Evolutionary conservation across 2,888 invertebrate species (phyloP).

Genomic region (Lysandra coridon): DNA sequence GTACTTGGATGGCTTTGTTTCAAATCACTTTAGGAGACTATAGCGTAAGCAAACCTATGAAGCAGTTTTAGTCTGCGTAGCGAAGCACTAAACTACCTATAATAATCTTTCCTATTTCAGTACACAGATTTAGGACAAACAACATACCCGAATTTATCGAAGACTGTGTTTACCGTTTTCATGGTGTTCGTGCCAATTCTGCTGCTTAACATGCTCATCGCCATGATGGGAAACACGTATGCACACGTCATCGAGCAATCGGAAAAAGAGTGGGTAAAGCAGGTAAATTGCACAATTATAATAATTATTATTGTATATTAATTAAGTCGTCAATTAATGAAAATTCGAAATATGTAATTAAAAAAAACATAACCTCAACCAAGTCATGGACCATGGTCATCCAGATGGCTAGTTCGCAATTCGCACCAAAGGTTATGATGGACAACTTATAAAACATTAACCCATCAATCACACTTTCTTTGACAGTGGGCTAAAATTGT

Average conservation of each 20-base stretch:
- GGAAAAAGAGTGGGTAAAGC: slow-evolving; percentile 99
- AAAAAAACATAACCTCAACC: no score
- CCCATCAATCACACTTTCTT: neutral
- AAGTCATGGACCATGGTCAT: no score
- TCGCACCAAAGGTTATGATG: no score
- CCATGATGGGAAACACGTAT: slow-evolving; percentile 99
- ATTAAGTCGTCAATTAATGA: neutral
- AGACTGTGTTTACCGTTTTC: slow-evolving; percentile 97
- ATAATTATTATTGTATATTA: neutral
- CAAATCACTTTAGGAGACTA: slow-evolving; percentile 99
- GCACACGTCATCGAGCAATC: slow-evolving; percentile 98
- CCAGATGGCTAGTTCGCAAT: no score
- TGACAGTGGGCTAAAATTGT: slow-evolving; percentile 98
- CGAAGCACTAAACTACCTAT: neutral
- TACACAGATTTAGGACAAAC: slow-evolving; percentile 95
- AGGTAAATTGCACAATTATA: slow-evolving; percentile 67
- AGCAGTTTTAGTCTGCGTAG: neutral
- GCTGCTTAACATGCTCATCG: slow-evolving; percentile 97
- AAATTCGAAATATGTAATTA: neutral
- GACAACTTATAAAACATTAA: neutral
- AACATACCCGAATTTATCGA: slow-evolving; percentile 94
- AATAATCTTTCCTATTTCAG: slow-evolving; percentile 75
- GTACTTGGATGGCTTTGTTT: slow-evolving; percentile 98
- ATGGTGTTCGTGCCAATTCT: slow-evolving; percentile 99
- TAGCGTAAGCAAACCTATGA: slow-evolving; percentile 85